phyloP scores from a whole-genome alignment of 2,797 vertebrate genomes.

The Sphenopsis melanotis region DNA sequence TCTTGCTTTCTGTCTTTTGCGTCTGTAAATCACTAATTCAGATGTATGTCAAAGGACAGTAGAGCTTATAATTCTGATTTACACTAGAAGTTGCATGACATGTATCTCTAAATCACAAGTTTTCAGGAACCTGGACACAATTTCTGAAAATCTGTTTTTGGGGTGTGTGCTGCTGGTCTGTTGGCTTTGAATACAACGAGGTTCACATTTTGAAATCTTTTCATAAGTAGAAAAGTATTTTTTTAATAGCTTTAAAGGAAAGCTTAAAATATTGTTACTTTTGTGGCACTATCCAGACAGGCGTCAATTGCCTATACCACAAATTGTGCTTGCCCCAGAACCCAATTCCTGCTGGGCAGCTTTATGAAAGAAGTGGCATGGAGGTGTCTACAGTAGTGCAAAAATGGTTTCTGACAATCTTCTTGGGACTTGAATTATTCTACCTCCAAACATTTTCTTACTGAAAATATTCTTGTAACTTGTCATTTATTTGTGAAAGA shows the following conservation, averaged over 20 bases:
- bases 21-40: neutral
- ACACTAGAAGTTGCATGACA: neutral
- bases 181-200: neutral
- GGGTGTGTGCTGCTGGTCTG: neutral
- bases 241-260: neutral
- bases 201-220: neutral
- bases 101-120: neutral
- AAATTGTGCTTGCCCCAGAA: neutral
- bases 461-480: neutral
- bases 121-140: neutral
- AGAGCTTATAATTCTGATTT: neutral
- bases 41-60: neutral
- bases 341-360: neutral
- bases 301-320: neutral
- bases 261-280: neutral
- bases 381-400: neutral
- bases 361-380: neutral
- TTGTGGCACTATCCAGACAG: neutral
- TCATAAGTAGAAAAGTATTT: neutral
- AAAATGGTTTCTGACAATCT: neutral
- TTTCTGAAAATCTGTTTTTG: neutral
- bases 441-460: neutral
- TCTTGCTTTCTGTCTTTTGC: neutral
- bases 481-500: neutral
- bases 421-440: neutral